These are phyloP conservation scores for Synergus laeviventris DNA, from an alignment of 2,888 invertebrate genomes.

Conservation along the genomic window DNA sequence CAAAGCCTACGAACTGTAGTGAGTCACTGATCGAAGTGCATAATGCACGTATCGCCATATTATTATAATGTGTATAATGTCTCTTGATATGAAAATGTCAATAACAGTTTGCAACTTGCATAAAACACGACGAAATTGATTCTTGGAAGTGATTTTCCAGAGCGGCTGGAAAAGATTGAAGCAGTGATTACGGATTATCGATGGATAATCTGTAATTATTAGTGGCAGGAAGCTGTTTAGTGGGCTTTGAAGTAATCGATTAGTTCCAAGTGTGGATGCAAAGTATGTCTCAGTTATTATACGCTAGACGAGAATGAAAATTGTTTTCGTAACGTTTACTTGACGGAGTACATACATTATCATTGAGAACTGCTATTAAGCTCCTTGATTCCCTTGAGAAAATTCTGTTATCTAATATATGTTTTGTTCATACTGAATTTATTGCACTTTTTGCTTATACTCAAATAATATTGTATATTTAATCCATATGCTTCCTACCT, in stretches of 20 bases:
- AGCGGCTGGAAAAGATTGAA: not conserved
- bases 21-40: not conserved
- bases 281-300: not conserved
- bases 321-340: not conserved
- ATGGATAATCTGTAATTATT: not conserved
- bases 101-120: no score
- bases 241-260: not conserved
- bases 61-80: not conserved
- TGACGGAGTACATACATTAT: not conserved
- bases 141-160: not conserved
- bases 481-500: no score
- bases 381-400: not conserved
- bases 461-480: not conserved
- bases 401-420: constrained; percentile 1
- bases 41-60: not conserved
- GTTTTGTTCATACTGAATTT: not conserved
- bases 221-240: not conserved
- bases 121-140: not conserved
- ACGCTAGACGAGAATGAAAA: not conserved
- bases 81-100: not conserved
- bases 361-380: not conserved
- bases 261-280: not conserved
- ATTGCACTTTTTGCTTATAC: not conserved
- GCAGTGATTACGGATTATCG: not conserved
- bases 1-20: not conserved